These are phyloP conservation scores for Symphodus melops DNA, from an alignment of 2,113 vertebrate genomes.

Conservation along the genomic window DNA sequence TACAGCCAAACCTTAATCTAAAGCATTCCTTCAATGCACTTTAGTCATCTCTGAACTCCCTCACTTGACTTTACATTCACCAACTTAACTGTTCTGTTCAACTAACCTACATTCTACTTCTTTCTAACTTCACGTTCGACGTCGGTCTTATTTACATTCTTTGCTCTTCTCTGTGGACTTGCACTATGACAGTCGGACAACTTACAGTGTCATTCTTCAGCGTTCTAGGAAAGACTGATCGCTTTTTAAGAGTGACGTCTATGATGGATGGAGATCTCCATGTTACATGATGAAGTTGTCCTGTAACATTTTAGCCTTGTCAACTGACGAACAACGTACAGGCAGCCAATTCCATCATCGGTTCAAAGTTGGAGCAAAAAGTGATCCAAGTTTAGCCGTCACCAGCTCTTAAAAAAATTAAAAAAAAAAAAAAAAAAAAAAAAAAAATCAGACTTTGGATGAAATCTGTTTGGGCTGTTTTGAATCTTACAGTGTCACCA, in stretches of 20 bases:
- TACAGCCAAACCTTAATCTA: background rate
- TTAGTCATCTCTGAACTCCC: background rate
- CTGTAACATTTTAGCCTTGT: too few species aligned
- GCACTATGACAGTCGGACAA: slow-evolving; percentile 36
- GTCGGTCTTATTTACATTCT: slow-evolving; percentile 26
- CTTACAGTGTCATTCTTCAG: slow-evolving; percentile 55
- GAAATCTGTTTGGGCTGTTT: background rate
- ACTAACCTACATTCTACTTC: slow-evolving; percentile 13
- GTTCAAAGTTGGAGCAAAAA: too few species aligned
- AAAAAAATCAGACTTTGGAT: background rate
- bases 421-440: too few species aligned
- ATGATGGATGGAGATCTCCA: slow-evolving; percentile 14
- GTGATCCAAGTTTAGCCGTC: too few species aligned
- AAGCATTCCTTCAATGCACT: slow-evolving; percentile 9
- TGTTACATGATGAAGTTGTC: background rate
- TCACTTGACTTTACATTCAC: slow-evolving; percentile 8
- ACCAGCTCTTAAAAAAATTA: background rate
- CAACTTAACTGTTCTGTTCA: background rate
- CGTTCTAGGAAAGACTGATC: background rate
- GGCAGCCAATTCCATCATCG: too few species aligned
- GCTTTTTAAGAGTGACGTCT: background rate
- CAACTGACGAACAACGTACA: too few species aligned
- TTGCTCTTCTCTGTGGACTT: slow-evolving; percentile 45
- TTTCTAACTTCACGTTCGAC: slow-evolving; percentile 21
- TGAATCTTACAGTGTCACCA: background rate